Percentiles rank a stretch among this genome's conserved stretches.
phyloP scores from a whole-genome alignment of 92 coral and sea anemone genomes.

The Porites rus region DNA sequence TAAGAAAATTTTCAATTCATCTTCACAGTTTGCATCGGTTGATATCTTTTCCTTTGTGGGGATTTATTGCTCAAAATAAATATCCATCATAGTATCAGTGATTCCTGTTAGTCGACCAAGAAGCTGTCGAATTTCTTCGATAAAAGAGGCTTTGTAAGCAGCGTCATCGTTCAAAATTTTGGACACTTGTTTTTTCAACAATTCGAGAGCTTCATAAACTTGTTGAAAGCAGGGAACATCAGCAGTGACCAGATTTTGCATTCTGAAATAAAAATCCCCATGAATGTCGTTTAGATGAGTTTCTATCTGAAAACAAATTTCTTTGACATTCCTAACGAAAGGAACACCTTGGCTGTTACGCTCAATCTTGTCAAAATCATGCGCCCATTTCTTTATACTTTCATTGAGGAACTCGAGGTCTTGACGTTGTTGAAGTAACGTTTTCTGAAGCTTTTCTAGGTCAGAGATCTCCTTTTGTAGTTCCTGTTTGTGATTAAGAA shows the following conservation, averaged over 20 bases:
- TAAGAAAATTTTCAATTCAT: too few relatives aligned
- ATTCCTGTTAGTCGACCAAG: constrained; percentile 85
- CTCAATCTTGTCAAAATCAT: constrained; percentile 78
- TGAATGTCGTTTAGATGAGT: constrained; percentile 82
- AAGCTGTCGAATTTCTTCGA: constrained; percentile 95
- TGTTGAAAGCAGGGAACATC: constrained; percentile 93
- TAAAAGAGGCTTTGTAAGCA: constrained; percentile 91
- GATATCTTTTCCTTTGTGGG: not conserved
- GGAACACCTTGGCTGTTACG: constrained; percentile 96
- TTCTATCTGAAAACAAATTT: constrained; percentile 78
- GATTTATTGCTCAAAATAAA: constrained; percentile 81
- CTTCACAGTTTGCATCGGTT: not conserved
- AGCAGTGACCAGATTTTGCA: constrained; percentile 88
- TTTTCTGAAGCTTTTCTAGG: constrained; percentile 75
- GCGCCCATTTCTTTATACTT: constrained; percentile 76
- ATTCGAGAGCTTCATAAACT: constrained; percentile 88
- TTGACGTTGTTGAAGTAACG: constrained; percentile 69
- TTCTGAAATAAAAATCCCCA: constrained; percentile 90
- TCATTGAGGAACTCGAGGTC: constrained; percentile 75
- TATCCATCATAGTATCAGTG: constrained; percentile 84
- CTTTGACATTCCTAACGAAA: constrained; percentile 90
- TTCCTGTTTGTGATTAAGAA: constrained; percentile 66
- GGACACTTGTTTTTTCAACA: constrained; percentile 82
- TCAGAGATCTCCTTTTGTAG: constrained; percentile 63
- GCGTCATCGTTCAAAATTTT: constrained; percentile 88